Percentiles rank a stretch among this genome's conserved stretches.
These are phyloP conservation scores for Hydrolagus affinis DNA, from an alignment of 2,113 vertebrate species.

Conservation along the genomic window DNA sequence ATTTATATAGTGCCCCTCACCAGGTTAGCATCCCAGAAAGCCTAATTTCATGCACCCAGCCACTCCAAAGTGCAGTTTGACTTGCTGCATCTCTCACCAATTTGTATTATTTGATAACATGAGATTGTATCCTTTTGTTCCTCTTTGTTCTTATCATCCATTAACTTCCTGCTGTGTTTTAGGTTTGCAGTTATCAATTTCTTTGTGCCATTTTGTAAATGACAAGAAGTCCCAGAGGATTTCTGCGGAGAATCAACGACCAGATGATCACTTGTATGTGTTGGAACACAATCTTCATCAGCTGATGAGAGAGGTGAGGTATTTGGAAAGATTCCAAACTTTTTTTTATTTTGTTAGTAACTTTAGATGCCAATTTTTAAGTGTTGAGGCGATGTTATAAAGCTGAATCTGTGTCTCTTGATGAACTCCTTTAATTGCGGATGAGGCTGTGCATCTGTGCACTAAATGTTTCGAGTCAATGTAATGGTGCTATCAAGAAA, in stretches of 20 bases:
- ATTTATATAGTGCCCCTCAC: neutral
- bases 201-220: conserved; percentile 83
- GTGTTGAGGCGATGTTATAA: too few species aligned
- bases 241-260: conserved; percentile 70
- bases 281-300: conserved; percentile 93
- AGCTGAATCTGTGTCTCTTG: too few species aligned
- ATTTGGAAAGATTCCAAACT: neutral
- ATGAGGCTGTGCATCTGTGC: too few species aligned
- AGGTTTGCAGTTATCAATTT: conserved; percentile 91
- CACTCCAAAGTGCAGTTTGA: neutral
- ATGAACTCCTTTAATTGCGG: too few species aligned
- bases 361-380: too few species aligned
- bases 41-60: neutral
- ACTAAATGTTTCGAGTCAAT: too few species aligned
- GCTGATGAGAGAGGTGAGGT: conserved; percentile 86
- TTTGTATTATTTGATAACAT: too few species aligned
- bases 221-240: conserved; percentile 77
- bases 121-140: neutral
- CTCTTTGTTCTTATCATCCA: neutral
- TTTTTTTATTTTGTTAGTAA: too few species aligned
- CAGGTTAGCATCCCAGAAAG: neutral
- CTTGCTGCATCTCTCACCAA: too few species aligned
- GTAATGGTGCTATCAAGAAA: too few species aligned
- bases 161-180: neutral
- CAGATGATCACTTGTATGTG: conserved; percentile 90